These are phyloP conservation scores for Champsocephalus gunnari DNA, from an alignment of 2,797 vertebrate genomes.

Conservation along the genomic window DNA sequence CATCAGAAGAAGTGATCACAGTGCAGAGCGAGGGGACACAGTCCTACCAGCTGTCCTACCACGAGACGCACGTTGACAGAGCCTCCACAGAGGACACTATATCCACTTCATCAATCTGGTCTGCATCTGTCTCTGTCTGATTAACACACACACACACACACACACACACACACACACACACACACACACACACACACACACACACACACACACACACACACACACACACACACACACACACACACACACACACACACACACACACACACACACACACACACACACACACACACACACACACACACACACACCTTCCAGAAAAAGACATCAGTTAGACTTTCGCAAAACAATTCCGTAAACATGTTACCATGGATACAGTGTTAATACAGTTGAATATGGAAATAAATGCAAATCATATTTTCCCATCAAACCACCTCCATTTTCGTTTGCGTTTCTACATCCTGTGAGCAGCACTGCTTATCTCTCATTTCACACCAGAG, in stretches of 20 bases:
- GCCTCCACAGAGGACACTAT: too few species aligned
- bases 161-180: too few species aligned
- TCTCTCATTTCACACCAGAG: conserved; percentile 23
- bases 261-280: neutral
- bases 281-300: neutral
- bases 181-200: neutral
- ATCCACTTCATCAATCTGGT: too few species aligned
- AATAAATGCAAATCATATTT: conserved; percentile 4
- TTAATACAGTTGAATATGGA: conserved; percentile 7
- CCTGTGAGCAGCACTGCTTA: neutral
- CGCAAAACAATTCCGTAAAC: conserved; percentile 17
- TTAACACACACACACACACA: too few species aligned
- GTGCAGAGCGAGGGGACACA: too few species aligned
- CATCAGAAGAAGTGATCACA: too few species aligned
- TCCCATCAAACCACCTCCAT: neutral
- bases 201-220: neutral
- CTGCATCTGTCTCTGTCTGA: neutral
- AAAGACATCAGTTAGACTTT: conserved; percentile 44
- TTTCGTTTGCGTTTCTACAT: neutral
- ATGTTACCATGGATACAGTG: conserved; percentile 63
- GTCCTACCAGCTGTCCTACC: too few species aligned
- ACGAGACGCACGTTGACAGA: too few species aligned
- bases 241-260: neutral
- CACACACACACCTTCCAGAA: conserved; percentile 40
- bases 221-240: neutral